phyloP scores from a whole-genome alignment of 2,888 invertebrate species.

The Oxyteleia sp. region DNA sequence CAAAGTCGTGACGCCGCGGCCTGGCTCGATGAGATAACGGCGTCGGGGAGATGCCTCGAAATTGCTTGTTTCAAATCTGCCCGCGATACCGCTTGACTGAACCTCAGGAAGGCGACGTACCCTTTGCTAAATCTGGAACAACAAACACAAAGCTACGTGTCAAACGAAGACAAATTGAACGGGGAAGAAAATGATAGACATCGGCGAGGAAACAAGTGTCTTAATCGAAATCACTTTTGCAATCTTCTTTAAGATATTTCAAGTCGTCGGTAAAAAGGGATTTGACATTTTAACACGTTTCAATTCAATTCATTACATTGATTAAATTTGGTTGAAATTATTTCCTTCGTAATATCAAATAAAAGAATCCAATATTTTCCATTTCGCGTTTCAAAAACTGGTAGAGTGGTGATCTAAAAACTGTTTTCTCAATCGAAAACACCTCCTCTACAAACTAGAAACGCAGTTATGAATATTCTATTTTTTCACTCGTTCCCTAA shows the following conservation, averaged over 20 bases:
- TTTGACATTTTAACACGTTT: too few relatives aligned
- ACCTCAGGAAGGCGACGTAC: conserved; percentile 88
- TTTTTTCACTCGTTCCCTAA: conserved; percentile 35
- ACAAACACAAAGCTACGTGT: conserved; percentile 9
- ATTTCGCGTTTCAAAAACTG: neutral
- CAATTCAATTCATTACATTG: too few relatives aligned
- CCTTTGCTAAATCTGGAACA: conserved; percentile 89
- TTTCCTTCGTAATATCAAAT: neutral
- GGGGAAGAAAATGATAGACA: too few relatives aligned
- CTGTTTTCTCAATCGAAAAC: conserved; percentile 3
- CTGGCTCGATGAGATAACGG: conserved; percentile 87
- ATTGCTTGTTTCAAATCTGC: conserved; percentile 85
- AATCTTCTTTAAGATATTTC: too few relatives aligned
- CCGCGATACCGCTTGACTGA: too few relatives aligned
- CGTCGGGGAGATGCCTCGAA: conserved; percentile 85
- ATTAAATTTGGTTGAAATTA: neutral
- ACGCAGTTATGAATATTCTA: conserved; percentile 38
- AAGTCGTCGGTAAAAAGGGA: too few relatives aligned
- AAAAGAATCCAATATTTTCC: neutral
- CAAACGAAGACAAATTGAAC: conserved; percentile 2
- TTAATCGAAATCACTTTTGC: too few relatives aligned
- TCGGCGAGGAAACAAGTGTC: too few relatives aligned
- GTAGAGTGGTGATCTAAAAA: neutral
- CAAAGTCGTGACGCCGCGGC: conserved; percentile 88
- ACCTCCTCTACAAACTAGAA: neutral